These are phyloP conservation scores for Dicyrtoma fusca DNA, from an alignment of 2,888 invertebrate genomes.

Conservation along the genomic window DNA sequence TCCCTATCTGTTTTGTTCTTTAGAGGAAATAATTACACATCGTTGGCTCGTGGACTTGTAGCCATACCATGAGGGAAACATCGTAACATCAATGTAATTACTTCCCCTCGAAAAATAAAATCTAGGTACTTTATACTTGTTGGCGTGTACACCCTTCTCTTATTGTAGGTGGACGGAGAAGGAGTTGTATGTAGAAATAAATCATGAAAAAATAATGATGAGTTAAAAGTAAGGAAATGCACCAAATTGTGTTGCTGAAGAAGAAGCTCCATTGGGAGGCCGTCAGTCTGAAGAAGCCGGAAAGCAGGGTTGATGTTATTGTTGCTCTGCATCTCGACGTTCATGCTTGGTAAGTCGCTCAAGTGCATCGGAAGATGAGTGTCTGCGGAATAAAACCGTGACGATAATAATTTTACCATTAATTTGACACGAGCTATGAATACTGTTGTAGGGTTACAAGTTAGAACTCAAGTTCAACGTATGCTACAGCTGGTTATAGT, in stretches of 20 bases:
- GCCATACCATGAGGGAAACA: no score
- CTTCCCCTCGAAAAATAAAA: no score
- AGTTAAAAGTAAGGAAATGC: constrained; percentile 27
- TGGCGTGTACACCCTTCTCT: no score
- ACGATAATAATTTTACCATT: not conserved
- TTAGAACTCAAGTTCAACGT: not conserved
- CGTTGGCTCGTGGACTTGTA: no score
- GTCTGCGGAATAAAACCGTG: constrained; percentile 23
- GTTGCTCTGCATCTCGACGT: constrained; percentile 18
- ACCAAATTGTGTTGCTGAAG: constrained; percentile 23
- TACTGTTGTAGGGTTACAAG: constrained; percentile 16
- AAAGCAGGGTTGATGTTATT: constrained; percentile 29
- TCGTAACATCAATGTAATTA: no score
- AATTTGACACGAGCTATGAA: no score
- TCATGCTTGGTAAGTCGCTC: constrained; percentile 19
- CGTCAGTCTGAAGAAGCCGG: constrained; percentile 23
- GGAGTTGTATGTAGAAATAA: not conserved
- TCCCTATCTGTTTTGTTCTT: no score
- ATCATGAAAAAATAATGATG: not conserved
- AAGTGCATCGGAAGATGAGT: constrained; percentile 31
- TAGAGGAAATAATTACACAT: no score
- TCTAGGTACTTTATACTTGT: no score
- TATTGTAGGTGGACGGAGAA: no score
- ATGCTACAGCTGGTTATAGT: no score
- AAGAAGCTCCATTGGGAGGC: constrained; percentile 12